Percentiles rank a stretch among this genome's conserved stretches.
phyloP scores from a whole-genome alignment of 2,113 vertebrate genomes.

The Promerops cafer region DNA sequence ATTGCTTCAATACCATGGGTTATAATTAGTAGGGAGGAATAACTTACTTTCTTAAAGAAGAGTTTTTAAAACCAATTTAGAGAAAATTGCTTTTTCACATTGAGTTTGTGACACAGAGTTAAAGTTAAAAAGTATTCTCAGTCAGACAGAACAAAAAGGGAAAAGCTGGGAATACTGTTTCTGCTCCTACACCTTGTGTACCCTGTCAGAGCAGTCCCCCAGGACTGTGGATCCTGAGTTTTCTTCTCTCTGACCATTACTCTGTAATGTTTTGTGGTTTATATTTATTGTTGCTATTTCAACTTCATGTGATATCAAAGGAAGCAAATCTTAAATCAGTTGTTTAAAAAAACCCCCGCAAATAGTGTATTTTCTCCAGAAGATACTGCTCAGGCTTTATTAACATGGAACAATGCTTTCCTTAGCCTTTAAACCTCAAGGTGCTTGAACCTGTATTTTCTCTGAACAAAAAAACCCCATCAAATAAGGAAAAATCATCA shows the following conservation, averaged over 20 bases:
- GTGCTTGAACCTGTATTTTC: background rate
- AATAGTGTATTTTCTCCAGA: background rate
- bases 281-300: background rate
- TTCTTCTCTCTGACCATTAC: background rate
- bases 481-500: background rate
- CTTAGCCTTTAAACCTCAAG: background rate
- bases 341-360: fast-evolving
- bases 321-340: background rate
- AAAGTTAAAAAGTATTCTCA: background rate
- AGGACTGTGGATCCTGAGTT: fast-evolving
- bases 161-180: background rate
- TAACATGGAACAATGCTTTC: background rate
- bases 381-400: background rate
- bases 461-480: background rate
- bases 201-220: background rate
- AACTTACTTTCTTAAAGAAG: background rate
- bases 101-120: background rate
- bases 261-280: background rate
- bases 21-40: background rate
- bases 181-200: background rate
- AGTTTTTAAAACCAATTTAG: background rate
- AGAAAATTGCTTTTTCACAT: background rate
- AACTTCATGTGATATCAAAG: background rate
- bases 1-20: background rate
- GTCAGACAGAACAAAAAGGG: background rate